These are phyloP conservation scores for Gopherus evgoodei DNA, from an alignment of 2,113 vertebrate species.

Conservation along the genomic window DNA sequence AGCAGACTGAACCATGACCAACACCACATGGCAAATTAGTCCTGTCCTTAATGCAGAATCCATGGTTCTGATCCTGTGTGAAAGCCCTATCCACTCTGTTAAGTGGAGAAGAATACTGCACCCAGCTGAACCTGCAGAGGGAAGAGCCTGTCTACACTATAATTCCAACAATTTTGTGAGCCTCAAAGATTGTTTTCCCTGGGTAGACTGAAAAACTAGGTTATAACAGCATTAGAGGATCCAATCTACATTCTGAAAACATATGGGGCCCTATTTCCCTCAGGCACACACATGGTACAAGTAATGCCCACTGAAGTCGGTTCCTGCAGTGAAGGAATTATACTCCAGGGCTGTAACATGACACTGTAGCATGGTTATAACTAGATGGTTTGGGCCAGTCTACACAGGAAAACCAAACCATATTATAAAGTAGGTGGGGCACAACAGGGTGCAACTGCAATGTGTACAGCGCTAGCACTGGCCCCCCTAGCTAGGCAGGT, in stretches of 20 bases:
- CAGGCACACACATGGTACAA: background rate
- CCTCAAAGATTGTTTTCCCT: background rate
- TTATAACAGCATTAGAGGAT: background rate
- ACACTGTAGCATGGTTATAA: background rate
- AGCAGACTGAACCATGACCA: background rate
- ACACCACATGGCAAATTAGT: background rate
- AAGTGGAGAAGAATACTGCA: rapidly evolving
- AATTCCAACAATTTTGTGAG: background rate
- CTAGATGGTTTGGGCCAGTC: background rate
- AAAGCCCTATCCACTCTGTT: rapidly evolving
- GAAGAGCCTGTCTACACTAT: background rate
- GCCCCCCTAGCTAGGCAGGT: background rate
- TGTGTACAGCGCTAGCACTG: background rate
- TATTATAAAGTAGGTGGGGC: background rate
- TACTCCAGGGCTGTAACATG: background rate
- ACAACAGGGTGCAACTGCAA: background rate
- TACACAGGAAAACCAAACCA: background rate
- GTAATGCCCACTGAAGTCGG: background rate
- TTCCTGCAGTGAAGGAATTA: background rate
- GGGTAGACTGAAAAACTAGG: background rate
- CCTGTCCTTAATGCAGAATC: background rate
- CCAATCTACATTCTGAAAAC: background rate
- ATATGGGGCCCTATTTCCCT: background rate
- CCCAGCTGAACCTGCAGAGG: background rate
- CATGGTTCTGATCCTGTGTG: rapidly evolving